phyloP scores from a whole-genome alignment of 92 coral and sea anemone genomes.

The Bergia sp. region DNA sequence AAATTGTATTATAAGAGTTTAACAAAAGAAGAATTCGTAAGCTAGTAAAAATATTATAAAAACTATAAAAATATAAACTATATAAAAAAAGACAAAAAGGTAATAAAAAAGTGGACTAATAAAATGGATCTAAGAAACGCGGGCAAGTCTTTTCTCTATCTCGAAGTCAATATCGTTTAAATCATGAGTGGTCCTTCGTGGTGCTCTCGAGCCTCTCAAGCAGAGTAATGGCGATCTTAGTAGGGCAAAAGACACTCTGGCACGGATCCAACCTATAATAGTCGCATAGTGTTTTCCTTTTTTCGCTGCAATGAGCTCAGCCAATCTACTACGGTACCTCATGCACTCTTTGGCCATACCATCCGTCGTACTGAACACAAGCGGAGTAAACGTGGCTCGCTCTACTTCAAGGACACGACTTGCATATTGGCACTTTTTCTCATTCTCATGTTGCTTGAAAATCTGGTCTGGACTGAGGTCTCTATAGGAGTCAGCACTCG shows the following conservation, averaged over 20 bases:
- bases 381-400: conserved; percentile 40
- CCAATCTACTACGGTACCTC: background rate
- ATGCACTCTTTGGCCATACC: conserved; percentile 10
- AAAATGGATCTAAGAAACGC: too few species aligned
- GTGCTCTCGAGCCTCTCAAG: too few species aligned
- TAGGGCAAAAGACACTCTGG: background rate
- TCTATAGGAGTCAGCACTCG: background rate
- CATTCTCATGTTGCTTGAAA: conserved; percentile 47
- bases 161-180: background rate
- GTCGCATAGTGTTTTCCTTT: conserved; percentile 4
- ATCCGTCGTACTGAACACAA: conserved; percentile 10
- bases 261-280: conserved; percentile 3
- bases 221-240: too few species aligned
- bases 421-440: conserved; percentile 38
- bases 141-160: conserved; percentile 2
- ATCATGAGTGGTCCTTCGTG: too few species aligned
- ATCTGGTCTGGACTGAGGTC: conserved; percentile 31
- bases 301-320: background rate
- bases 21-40: too few species aligned
- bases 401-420: conserved; percentile 44
- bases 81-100: too few species aligned
- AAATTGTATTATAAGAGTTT: background rate
- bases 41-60: too few species aligned
- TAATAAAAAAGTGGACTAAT: too few species aligned
- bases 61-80: too few species aligned